These are phyloP conservation scores for Trochalopteron elliotii DNA, from an alignment of 2,113 vertebrate genomes.

Conservation along the genomic window DNA sequence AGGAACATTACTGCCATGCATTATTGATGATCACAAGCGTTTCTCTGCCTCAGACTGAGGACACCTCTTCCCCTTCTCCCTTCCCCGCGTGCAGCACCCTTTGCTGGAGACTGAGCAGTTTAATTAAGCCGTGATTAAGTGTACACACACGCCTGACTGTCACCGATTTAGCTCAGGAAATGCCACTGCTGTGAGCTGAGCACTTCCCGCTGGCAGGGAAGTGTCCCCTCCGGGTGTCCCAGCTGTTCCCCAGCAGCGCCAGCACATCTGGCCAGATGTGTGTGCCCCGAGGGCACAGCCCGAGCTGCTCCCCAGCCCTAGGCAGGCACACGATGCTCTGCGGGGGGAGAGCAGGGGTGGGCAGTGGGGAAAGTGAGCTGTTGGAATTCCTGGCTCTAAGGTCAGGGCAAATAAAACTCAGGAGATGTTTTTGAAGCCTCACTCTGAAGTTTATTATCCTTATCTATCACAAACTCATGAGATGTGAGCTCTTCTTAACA, in stretches of 20 bases:
- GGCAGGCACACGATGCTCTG: fast-evolving
- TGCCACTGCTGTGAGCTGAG: background rate
- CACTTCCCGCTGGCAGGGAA: fast-evolving
- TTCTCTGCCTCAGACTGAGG: constrained; percentile 56
- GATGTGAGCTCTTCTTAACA: too few relatives aligned
- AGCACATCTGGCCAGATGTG: too few relatives aligned
- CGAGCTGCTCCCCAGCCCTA: background rate
- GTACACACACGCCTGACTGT: background rate
- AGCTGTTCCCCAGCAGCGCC: background rate
- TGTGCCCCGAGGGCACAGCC: background rate
- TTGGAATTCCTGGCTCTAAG: too few relatives aligned
- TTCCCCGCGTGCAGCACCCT: background rate
- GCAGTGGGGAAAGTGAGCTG: background rate
- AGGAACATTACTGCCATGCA: constrained; percentile 73
- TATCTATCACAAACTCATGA: too few relatives aligned
- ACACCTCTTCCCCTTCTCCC: background rate
- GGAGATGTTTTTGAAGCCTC: too few relatives aligned
- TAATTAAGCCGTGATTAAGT: constrained; percentile 63
- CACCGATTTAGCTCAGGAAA: background rate
- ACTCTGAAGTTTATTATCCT: too few relatives aligned
- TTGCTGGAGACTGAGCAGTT: constrained; percentile 11
- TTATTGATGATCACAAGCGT: constrained; percentile 72
- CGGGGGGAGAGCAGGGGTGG: fast-evolving
- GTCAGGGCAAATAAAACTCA: too few relatives aligned
- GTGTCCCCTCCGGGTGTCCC: background rate